These are phyloP conservation scores for Dolichomitus sp. DNA, from an alignment of 2,888 invertebrate genomes.

Conservation along the genomic window DNA sequence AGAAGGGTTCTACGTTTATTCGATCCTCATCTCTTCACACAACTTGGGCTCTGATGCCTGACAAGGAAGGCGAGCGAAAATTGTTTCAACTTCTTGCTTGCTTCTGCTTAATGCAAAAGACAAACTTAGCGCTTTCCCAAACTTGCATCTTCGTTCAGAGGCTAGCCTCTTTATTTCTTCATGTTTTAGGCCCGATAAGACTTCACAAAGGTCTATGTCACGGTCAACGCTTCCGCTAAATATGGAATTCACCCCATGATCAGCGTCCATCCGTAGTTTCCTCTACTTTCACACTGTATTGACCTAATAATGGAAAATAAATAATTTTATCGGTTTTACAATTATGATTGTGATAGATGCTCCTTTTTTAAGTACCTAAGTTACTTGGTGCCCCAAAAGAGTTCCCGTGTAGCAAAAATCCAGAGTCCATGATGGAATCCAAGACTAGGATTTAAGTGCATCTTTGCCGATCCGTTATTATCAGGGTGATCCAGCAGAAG, in stretches of 20 bases:
- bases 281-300: background rate
- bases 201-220: conserved; percentile 4
- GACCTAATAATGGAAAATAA: background rate
- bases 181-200: conserved; percentile 34
- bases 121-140: conserved; percentile 13
- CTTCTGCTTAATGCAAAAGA: conserved; percentile 19
- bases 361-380: no score
- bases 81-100: conserved; percentile 18
- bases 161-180: conserved; percentile 17
- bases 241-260: background rate
- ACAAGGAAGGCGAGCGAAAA: conserved; percentile 29
- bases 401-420: no score
- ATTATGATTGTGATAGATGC: no score
- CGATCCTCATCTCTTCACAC: conserved; percentile 19
- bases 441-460: no score
- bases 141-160: conserved; percentile 1
- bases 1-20: conserved; percentile 44
- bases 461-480: conserved; percentile 76
- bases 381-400: no score
- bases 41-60: conserved; percentile 4
- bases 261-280: background rate
- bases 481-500: conserved; percentile 68
- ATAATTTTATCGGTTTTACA: no score
- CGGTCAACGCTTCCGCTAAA: conserved; percentile 14
- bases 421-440: no score